These are phyloP conservation scores for Nephrotoma guestfalica DNA, from an alignment of 2,888 invertebrate species.

Conservation along the genomic window DNA sequence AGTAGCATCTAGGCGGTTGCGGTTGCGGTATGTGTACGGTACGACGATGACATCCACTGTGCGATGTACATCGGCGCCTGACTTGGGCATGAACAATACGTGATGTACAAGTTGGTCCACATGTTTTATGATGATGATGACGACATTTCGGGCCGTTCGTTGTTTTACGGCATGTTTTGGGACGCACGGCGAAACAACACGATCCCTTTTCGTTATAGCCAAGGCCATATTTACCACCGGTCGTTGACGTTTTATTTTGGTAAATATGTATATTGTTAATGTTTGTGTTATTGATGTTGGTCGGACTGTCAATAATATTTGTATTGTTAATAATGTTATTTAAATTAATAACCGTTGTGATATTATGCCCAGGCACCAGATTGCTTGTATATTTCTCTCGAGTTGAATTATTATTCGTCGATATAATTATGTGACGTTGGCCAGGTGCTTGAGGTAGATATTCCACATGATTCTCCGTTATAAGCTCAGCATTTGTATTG, in stretches of 20 bases:
- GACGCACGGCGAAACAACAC: conserved; percentile 23
- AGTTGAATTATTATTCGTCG: not conserved
- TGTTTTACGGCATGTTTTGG: conserved; percentile 12
- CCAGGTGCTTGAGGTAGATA: not conserved
- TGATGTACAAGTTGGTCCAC: conserved; percentile 24
- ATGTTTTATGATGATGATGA: conserved; percentile 21
- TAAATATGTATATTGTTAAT: conserved; percentile 23
- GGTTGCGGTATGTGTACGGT: conserved; percentile 13
- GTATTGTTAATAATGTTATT: conserved; percentile 13
- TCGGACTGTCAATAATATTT: conserved; percentile 12
- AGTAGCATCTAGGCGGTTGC: conserved; percentile 9
- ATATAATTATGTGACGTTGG: not conserved
- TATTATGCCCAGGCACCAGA: conserved; percentile 7
- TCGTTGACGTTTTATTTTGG: conserved; percentile 20
- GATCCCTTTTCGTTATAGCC: conserved; percentile 24
- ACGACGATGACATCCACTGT: conserved; percentile 6
- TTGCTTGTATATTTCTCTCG: conserved; percentile 1
- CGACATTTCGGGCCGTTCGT: conserved; percentile 16
- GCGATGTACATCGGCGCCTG: conserved; percentile 4
- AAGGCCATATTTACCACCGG: conserved; percentile 26
- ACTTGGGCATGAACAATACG: conserved; percentile 20
- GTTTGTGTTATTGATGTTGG: conserved; percentile 14
- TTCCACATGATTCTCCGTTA: not conserved
- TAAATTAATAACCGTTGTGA: conserved; percentile 13
- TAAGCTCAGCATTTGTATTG: not conserved